Percentiles rank a stretch among this genome's conserved stretches.
Conservation (phyloP, 2,113 vertebrate species). For the Anolis sagrei region DNA sequence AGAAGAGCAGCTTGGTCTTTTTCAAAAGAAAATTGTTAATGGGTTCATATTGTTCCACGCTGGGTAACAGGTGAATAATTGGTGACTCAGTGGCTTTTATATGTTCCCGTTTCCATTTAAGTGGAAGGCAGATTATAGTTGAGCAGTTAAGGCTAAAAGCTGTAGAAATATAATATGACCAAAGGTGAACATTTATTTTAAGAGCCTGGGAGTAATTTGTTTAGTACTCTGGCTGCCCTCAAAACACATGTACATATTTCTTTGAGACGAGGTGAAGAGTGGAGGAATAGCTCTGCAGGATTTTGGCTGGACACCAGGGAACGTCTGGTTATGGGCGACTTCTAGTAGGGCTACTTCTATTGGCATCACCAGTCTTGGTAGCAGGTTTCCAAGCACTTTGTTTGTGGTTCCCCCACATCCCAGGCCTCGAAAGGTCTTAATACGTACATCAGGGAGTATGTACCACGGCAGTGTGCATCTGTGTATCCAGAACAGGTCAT, state of each 20-base stretch:
- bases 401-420: background rate
- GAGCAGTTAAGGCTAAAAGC: background rate
- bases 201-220: background rate
- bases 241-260: too few relatives aligned
- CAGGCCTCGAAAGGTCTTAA: background rate
- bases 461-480: background rate
- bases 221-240: background rate
- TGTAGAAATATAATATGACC: background rate
- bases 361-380: background rate
- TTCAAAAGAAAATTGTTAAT: background rate
- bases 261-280: background rate
- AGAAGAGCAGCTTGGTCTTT: background rate
- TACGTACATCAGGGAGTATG: background rate
- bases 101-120: background rate
- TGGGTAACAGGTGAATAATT: background rate
- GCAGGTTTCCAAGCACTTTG: background rate
- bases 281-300: background rate
- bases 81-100: background rate
- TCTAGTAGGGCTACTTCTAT: background rate
- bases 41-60: background rate
- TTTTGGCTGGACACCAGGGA: background rate
- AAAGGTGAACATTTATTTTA: background rate
- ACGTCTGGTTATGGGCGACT: background rate
- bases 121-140: fast-evolving
- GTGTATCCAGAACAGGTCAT: background rate